Evolutionary conservation across 2,797 vertebrate species (phyloP).

Genomic region (Pipistrellus pygmaeus): DNA sequence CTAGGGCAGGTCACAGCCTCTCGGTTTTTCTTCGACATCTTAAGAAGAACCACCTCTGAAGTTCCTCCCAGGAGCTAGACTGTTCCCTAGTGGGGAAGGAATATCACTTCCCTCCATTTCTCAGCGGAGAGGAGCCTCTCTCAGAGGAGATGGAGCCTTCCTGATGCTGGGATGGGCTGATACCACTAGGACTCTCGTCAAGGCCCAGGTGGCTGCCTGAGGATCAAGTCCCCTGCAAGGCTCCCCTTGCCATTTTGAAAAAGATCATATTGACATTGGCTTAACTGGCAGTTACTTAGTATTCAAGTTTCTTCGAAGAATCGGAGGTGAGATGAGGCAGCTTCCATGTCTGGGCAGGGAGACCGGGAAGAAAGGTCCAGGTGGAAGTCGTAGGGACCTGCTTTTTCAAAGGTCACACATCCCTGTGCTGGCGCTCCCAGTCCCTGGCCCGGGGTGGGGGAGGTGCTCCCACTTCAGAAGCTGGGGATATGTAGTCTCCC

Average conservation of each 20-base stretch:
- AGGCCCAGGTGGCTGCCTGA: neutral
- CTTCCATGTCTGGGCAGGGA: neutral
- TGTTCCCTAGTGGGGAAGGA: neutral
- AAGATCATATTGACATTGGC: neutral
- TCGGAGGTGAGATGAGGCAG: slow-evolving; percentile 29
- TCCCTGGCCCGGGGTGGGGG: neutral
- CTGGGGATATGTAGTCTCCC: neutral
- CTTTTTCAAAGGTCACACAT: slow-evolving; percentile 17
- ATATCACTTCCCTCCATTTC: neutral
- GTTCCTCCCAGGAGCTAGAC: neutral
- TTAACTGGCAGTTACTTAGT: slow-evolving; percentile 42
- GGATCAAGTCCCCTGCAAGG: neutral
- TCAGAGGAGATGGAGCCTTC: neutral
- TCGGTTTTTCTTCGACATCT: neutral
- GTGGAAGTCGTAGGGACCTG: neutral
- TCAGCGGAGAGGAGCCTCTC: neutral
- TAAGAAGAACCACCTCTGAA: neutral
- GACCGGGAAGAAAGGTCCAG: slow-evolving; percentile 5
- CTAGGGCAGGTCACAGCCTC: neutral
- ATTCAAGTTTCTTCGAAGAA: slow-evolving; percentile 62
- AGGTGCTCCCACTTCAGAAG: slow-evolving; percentile 20
- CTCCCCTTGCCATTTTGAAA: neutral
- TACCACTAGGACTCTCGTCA: neutral
- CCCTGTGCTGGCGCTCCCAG: neutral
- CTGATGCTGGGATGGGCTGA: neutral